phyloP scores from a whole-genome alignment of 2,888 invertebrate species.

The Synanthedon formicaeformis region DNA sequence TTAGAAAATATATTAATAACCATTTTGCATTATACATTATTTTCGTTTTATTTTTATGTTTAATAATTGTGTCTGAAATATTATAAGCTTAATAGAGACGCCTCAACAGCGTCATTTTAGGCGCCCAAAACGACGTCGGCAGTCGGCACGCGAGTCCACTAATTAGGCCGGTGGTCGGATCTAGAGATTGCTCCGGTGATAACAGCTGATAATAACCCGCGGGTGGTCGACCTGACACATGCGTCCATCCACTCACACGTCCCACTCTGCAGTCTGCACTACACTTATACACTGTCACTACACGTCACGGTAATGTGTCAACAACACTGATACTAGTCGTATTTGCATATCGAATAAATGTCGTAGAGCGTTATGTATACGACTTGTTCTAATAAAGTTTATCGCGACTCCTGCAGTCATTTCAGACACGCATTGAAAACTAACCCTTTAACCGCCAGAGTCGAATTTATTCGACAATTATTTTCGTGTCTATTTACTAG shows the following conservation, averaged over 20 bases:
- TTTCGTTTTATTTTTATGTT: too few relatives aligned
- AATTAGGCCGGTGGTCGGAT: constrained; percentile 41
- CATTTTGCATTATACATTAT: too few relatives aligned
- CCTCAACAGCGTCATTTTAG: constrained; percentile 22
- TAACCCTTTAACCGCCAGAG: too few relatives aligned
- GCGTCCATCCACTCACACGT: constrained; percentile 6
- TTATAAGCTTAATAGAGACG: too few relatives aligned
- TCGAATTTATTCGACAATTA: too few relatives aligned
- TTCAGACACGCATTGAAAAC: too few relatives aligned
- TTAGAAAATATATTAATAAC: too few relatives aligned
- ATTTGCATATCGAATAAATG: not conserved
- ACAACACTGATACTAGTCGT: not conserved
- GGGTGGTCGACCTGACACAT: constrained; percentile 25
- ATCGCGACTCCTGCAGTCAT: too few relatives aligned
- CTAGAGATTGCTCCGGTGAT: constrained; percentile 32
- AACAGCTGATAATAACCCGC: constrained; percentile 25
- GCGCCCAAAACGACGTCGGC: constrained; percentile 2
- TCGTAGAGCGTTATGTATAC: not conserved
- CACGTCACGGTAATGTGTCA: not conserved
- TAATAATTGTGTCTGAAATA: too few relatives aligned
- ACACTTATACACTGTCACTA: not conserved
- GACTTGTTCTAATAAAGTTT: too few relatives aligned
- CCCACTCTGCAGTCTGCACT: not conserved
- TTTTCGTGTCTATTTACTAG: too few relatives aligned
- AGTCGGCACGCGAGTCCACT: constrained; percentile 36